These are phyloP conservation scores for Heliconius hewitsoni DNA, from an alignment of 1,140 invertebrate species.

Conservation along the genomic window DNA sequence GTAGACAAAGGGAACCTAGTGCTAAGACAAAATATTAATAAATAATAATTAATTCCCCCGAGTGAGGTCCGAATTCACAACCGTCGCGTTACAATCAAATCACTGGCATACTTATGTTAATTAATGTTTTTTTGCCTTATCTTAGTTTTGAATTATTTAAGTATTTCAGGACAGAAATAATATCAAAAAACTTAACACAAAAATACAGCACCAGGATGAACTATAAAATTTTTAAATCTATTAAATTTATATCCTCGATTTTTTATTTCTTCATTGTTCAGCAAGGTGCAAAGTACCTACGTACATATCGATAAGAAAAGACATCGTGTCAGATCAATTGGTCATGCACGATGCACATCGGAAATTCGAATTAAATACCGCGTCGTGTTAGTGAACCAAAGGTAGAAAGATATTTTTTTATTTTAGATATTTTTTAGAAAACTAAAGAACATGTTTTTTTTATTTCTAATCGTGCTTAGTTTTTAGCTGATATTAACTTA, in stretches of 20 bases:
- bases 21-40: no score
- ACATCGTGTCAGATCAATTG: conserved; percentile 23
- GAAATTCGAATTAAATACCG: conserved; percentile 7
- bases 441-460: neutral
- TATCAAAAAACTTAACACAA: neutral
- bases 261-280: neutral
- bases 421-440: no score
- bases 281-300: neutral
- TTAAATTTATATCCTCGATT: neutral
- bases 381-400: neutral
- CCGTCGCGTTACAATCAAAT: no score
- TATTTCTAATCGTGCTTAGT: neutral
- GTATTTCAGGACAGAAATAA: neutral
- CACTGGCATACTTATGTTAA: no score
- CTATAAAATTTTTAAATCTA: neutral
- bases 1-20: no score
- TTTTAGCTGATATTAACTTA: neutral
- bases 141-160: no score
- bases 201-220: neutral
- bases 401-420: neutral
- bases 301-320: conserved; percentile 15
- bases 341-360: conserved; percentile 11
- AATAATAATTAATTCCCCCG: no score
- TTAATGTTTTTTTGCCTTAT: no score
- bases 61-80: no score